Evolutionary conservation across 2,797 vertebrate genomes (phyloP).

Genomic region (Hephaestus fuliginosus): DNA sequence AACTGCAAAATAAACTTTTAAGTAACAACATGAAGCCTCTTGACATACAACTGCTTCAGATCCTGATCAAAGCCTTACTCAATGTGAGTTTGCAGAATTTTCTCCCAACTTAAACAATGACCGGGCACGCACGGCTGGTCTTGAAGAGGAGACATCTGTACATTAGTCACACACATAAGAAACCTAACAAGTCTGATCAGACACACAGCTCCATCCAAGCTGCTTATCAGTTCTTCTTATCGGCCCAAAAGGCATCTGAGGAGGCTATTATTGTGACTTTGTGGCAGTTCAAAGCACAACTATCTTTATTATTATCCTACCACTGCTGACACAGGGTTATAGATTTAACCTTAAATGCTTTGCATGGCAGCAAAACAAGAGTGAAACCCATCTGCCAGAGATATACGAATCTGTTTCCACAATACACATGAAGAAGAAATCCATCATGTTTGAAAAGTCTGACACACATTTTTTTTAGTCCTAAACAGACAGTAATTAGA

Average conservation of each 20-base stretch:
- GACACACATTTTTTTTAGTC: constrained; percentile 9
- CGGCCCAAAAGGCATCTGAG: constrained; percentile 44
- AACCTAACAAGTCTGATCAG: constrained; percentile 68
- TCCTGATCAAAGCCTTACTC: constrained; percentile 54
- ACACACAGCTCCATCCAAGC: constrained; percentile 36
- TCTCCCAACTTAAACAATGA: constrained; percentile 48
- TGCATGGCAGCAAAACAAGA: constrained; percentile 46
- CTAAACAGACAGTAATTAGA: constrained; percentile 38
- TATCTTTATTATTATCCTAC: constrained; percentile 48
- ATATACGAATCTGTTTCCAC: constrained; percentile 31
- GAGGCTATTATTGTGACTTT: constrained; percentile 53
- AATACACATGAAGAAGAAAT: constrained; percentile 26
- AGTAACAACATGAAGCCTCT: constrained; percentile 11
- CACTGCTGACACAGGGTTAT: constrained; percentile 31
- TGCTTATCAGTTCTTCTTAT: constrained; percentile 59
- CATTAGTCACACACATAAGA: constrained; percentile 68
- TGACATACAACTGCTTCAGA: constrained; percentile 30
- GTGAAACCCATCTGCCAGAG: constrained; percentile 38
- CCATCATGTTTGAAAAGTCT: constrained; percentile 29
- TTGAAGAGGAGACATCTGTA: constrained; percentile 63
- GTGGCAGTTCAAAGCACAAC: constrained; percentile 63
- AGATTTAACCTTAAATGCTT: constrained; percentile 38
- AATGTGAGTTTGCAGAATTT: constrained; percentile 36
- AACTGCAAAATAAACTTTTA: constrained; percentile 20
- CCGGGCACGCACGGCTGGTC: constrained; percentile 23